Conservation (phyloP, 2,888 invertebrate species). For the Artemia sinica region DNA sequence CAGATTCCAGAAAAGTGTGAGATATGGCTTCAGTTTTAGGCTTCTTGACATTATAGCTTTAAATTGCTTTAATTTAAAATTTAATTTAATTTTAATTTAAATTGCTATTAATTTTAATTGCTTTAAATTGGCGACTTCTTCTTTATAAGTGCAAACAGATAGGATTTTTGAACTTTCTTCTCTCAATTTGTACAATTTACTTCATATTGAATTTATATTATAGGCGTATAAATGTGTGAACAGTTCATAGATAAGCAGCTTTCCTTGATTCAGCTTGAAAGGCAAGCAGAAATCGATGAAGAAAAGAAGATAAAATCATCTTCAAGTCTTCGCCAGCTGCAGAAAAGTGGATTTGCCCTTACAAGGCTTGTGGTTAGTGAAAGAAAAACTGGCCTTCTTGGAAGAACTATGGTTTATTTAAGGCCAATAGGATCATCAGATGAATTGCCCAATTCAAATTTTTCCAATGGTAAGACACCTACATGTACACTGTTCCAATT, state of each 20-base stretch:
- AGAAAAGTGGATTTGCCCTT: neutral
- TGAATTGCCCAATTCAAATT: neutral
- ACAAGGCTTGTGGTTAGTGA: neutral
- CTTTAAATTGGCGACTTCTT: too few species aligned
- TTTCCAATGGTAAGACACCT: neutral
- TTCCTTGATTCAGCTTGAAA: neutral
- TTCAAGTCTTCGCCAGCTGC: neutral
- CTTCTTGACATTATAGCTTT: too few species aligned
- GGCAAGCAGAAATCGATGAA: neutral
- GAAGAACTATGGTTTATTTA: neutral
- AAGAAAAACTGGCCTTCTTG: slow-evolving; percentile 8
- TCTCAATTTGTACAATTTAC: too few species aligned
- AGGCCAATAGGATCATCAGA: neutral
- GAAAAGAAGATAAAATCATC: slow-evolving; percentile 1
- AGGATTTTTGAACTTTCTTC: too few species aligned
- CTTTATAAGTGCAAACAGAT: too few species aligned
- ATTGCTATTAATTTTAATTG: too few species aligned
- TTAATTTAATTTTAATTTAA: too few species aligned
- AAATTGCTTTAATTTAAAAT: too few species aligned
- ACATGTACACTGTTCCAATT: too few species aligned
- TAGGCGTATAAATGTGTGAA: neutral
- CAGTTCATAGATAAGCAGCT: neutral
- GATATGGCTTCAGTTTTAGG: too few species aligned
- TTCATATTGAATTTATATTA: too few species aligned
- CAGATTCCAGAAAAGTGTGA: too few species aligned